Evolutionary conservation across 2,113 vertebrate genomes (phyloP).

Genomic region (Crotalus horridus): DNA sequence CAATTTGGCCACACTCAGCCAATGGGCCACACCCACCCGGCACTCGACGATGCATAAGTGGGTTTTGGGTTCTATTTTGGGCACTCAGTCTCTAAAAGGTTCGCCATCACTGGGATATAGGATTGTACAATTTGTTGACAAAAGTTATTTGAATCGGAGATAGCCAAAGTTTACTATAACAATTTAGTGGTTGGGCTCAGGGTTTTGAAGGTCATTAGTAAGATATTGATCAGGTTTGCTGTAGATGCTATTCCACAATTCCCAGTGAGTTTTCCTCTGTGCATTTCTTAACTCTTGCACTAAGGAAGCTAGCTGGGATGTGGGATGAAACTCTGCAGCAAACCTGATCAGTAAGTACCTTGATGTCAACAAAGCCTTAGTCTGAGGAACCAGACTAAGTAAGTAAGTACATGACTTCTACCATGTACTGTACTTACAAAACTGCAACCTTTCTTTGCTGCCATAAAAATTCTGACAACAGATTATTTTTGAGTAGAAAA

Average conservation of each 20-base stretch:
- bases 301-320: background rate
- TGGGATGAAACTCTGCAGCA: too few species aligned
- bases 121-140: background rate
- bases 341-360: too few species aligned
- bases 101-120: background rate
- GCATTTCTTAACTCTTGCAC: background rate
- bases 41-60: too few species aligned
- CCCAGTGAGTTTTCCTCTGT: background rate
- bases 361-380: too few species aligned
- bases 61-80: too few species aligned
- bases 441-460: background rate
- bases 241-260: background rate
- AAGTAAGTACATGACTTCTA: background rate
- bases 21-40: too few species aligned
- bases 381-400: too few species aligned
- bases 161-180: background rate
- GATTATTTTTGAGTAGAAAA: conserved; percentile 2
- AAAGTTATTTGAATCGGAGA: background rate
- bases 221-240: background rate
- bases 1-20: too few species aligned
- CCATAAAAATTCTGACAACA: background rate
- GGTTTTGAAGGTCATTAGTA: background rate
- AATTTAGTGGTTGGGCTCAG: background rate
- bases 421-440: background rate
- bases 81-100: too few species aligned